Evolutionary conservation across 2,888 invertebrate species (phyloP), one percentile per base, ranked within the genome.

Genomic region (Carabus problematicus): DNA sequence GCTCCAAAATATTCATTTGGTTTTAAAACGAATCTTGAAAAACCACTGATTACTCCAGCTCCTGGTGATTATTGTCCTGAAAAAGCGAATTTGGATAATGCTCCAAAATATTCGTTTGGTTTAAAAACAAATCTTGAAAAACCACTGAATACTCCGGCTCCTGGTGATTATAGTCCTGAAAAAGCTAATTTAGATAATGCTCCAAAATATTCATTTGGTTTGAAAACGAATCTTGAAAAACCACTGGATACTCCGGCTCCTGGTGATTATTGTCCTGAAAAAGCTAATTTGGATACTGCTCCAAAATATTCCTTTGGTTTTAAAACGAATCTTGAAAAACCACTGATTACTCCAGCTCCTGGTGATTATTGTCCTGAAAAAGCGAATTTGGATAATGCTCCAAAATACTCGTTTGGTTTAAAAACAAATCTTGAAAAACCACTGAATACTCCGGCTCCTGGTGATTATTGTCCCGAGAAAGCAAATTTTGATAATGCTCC

Each of bases 81-180:
- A 72, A 79, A 79, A 68, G 70, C 76, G n/a, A 89, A 88, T 73
- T 83, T 84, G 58, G 86, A 86, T 74, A 85, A 84, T 72, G 85
- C 89, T 62, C 85, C 88, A 71, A 90, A 86, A 75, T 91, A 87
- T 77, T 88, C 89, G 9, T 88, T 93, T 79, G 90, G 91, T 60
- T 84, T 87, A 71, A 91, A 88, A 80, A 84, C 87, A 52, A 82
- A 85, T 76, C 76, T 80, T 49, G 86, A 88, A 74, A 87, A 86
- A 75, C 81, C 85, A 66, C 18, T 49, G 8, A 49, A 49, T 14
- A 49, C 49, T n/a, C 49, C 12, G 18, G 94, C 95, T 6, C 95
- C 95, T 0, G 94, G 94, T n/a, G 93, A 94, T 81, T 95, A 95
- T 80, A 88, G 92, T 80, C 91, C 93, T 0, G 89, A 90, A 76